These are phyloP conservation scores for Tenthredo scrophulariae DNA, from an alignment of 2,888 invertebrate genomes.

Conservation along the genomic window DNA sequence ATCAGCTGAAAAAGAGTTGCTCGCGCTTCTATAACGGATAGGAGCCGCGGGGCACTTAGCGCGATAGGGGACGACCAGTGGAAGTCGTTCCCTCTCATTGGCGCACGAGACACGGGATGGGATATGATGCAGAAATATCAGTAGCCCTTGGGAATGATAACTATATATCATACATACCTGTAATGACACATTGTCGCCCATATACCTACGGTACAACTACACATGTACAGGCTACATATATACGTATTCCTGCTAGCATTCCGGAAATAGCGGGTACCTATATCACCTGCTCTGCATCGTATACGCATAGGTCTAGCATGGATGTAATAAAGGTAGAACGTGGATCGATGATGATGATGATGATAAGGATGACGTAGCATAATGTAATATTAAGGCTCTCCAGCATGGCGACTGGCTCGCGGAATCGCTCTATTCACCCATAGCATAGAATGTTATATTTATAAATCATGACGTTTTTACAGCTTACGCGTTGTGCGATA, in stretches of 20 bases:
- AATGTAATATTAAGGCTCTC: neutral
- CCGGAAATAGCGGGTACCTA: neutral
- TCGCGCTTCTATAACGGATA: neutral
- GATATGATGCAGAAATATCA: neutral
- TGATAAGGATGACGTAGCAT: neutral
- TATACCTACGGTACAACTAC: neutral
- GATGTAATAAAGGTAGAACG: neutral
- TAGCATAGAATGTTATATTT: neutral
- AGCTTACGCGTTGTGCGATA: constrained; percentile 73
- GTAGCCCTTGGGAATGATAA: neutral
- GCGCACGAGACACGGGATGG: neutral
- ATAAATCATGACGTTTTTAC: constrained; percentile 49
- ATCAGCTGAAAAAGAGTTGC: neutral
- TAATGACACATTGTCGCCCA: neutral
- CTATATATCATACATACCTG: neutral
- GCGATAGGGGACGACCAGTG: neutral
- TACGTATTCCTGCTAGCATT: too few relatives aligned
- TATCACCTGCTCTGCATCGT: neutral
- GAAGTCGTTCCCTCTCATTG: neutral
- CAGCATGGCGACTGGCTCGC: neutral
- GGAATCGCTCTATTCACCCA: neutral
- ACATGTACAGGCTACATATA: neutral
- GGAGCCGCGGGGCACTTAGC: neutral
- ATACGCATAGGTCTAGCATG: too few relatives aligned
- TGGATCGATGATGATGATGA: neutral